These are phyloP conservation scores for Drosophila limbata DNA, from an alignment of 2,888 invertebrate species.

Conservation along the genomic window DNA sequence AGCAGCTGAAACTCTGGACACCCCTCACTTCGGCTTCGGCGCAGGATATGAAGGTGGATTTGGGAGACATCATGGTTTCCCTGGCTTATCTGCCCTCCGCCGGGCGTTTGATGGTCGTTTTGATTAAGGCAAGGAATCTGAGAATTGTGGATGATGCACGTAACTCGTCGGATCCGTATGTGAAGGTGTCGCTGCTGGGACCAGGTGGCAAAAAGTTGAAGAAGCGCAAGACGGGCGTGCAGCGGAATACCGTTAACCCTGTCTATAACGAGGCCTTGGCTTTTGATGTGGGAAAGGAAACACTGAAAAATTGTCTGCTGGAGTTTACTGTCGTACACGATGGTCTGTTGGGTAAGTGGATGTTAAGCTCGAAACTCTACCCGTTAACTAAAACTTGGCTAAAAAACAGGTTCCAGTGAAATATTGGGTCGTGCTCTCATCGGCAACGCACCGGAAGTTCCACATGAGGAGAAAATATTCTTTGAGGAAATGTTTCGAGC, in stretches of 20 bases:
- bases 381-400: slow-evolving; percentile 9
- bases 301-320: slow-evolving; percentile 86
- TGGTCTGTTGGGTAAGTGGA: slow-evolving; percentile 86
- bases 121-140: slow-evolving; percentile 95
- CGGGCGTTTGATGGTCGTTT: slow-evolving; percentile 94
- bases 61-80: slow-evolving; percentile 96
- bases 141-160: slow-evolving; percentile 96
- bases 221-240: slow-evolving; percentile 96
- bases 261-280: slow-evolving; percentile 97
- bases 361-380: background rate
- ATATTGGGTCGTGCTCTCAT: slow-evolving; percentile 86
- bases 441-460: slow-evolving; percentile 85
- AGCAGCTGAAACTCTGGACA: slow-evolving; percentile 87
- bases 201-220: slow-evolving; percentile 95
- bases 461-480: slow-evolving; percentile 86
- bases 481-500: slow-evolving; percentile 87
- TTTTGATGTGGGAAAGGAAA: slow-evolving; percentile 93
- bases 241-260: slow-evolving; percentile 93
- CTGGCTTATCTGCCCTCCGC: slow-evolving; percentile 96
- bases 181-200: slow-evolving; percentile 95
- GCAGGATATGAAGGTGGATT: slow-evolving; percentile 89
- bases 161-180: slow-evolving; percentile 97
- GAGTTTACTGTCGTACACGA: slow-evolving; percentile 88
- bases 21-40: slow-evolving; percentile 86
- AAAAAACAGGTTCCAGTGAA: slow-evolving; percentile 86